phyloP scores from a whole-genome alignment of 2,888 invertebrate species.

The Microctonus brassicae region DNA sequence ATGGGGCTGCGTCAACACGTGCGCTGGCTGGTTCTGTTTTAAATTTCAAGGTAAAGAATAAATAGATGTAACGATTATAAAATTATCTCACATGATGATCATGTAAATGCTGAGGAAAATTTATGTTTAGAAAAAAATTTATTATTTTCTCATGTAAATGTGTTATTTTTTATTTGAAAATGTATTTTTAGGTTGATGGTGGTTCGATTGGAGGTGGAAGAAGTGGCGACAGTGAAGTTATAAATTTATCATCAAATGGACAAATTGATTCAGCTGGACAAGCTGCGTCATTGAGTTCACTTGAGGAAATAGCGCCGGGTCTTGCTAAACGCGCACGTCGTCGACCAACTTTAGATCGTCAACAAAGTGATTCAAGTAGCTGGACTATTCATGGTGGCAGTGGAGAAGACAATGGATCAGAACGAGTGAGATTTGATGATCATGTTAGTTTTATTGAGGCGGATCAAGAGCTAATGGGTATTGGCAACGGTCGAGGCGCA shows the following conservation, averaged over 20 bases:
- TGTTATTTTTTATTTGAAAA: neutral
- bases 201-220: conserved; percentile 59
- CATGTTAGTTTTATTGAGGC: conserved; percentile 74
- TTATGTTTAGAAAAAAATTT: too few relatives aligned
- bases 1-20: conserved; percentile 79
- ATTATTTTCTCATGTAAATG: neutral
- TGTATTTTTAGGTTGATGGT: conserved; percentile 57
- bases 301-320: conserved; percentile 69
- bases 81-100: too few relatives aligned
- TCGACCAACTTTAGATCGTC: conserved; percentile 64
- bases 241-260: conserved; percentile 43
- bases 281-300: conserved; percentile 68
- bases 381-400: conserved; percentile 69
- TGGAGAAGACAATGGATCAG: conserved; percentile 73
- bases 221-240: conserved; percentile 56
- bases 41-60: conserved; percentile 74
- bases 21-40: conserved; percentile 84
- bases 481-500: conserved; percentile 35
- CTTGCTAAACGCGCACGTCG: conserved; percentile 66
- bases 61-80: too few relatives aligned
- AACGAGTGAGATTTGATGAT: conserved; percentile 77
- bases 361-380: conserved; percentile 63
- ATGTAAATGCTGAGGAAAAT: too few relatives aligned
- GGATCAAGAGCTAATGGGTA: conserved; percentile 67
- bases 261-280: conserved; percentile 64